These are phyloP conservation scores for Timandra comae DNA, from an alignment of 2,888 invertebrate species.

Conservation along the genomic window DNA sequence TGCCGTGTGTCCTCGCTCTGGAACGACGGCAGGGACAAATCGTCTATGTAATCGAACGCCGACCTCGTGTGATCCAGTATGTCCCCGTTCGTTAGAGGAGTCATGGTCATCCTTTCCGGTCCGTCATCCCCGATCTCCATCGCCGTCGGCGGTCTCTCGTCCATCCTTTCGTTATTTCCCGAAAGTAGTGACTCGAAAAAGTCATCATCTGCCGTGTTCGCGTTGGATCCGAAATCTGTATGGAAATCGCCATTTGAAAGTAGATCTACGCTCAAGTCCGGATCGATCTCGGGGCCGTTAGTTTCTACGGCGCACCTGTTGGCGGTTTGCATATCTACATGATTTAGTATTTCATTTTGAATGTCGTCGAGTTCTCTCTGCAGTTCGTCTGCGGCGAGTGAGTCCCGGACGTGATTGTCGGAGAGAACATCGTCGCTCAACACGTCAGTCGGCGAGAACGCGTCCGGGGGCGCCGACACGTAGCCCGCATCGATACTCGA, in stretches of 20 bases:
- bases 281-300: conserved; percentile 41
- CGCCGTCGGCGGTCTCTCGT: conserved; percentile 43
- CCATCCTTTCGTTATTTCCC: conserved; percentile 39
- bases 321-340: conserved; percentile 48
- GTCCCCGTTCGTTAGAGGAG: conserved; percentile 59
- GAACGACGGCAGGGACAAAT: conserved; percentile 61
- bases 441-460: conserved; percentile 52
- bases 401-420: conserved; percentile 43
- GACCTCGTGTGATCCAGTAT: conserved; percentile 55
- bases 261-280: conserved; percentile 45
- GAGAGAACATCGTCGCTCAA: conserved; percentile 51
- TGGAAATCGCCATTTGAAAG: conserved; percentile 48
- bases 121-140: conserved; percentile 59
- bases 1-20: conserved; percentile 56
- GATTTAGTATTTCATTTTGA: conserved; percentile 63
- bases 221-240: conserved; percentile 52
- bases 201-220: conserved; percentile 51
- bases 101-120: conserved; percentile 54
- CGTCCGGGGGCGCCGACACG: conserved; percentile 32
- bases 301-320: conserved; percentile 33
- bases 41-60: conserved; percentile 66
- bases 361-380: conserved; percentile 64
- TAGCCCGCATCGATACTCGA: conserved; percentile 39
- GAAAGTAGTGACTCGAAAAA: conserved; percentile 58
- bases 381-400: conserved; percentile 58